Conservation (phyloP, 2,888 invertebrate genomes). For the Drosophila seclusa region DNA sequence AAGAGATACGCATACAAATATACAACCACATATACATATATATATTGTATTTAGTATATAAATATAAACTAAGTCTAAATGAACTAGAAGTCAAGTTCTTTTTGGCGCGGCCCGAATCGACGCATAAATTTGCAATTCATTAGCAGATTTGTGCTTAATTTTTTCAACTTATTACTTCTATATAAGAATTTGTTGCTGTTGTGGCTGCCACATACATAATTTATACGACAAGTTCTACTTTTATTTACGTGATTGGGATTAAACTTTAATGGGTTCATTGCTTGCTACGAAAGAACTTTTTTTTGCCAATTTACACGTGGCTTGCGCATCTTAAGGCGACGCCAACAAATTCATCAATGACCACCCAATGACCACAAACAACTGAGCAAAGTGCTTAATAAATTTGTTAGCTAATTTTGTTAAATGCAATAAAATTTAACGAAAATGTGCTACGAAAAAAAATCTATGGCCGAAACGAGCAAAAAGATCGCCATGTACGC, state of each 20-base stretch:
- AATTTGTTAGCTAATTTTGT: slow-evolving; percentile 82
- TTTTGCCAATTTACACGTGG: slow-evolving; percentile 71
- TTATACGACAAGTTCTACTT: slow-evolving; percentile 78
- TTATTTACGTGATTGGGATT: slow-evolving; percentile 77
- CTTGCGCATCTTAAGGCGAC: slow-evolving; percentile 15
- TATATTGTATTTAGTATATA: slow-evolving; percentile 24
- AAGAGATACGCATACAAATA: slow-evolving; percentile 9
- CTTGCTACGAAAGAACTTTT: slow-evolving; percentile 54
- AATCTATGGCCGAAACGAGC: slow-evolving; percentile 28
- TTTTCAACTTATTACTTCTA: slow-evolving; percentile 53
- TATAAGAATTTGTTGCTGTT: slow-evolving; percentile 31
- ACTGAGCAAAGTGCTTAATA: slow-evolving; percentile 73
- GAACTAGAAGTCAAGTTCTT: slow-evolving; percentile 81
- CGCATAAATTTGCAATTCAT: slow-evolving; percentile 79
- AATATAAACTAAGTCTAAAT: slow-evolving; percentile 55
- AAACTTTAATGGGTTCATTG: slow-evolving; percentile 79
- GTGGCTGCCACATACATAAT: slow-evolving; percentile 66
- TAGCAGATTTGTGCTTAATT: slow-evolving; percentile 68
- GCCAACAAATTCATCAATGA: slow-evolving; percentile 68
- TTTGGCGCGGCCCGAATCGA: slow-evolving; percentile 70
- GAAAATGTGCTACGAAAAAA: slow-evolving; percentile 74
- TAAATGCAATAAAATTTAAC: slow-evolving; percentile 81
- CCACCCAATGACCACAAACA: slow-evolving; percentile 33
- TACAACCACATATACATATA: slow-evolving; percentile 15
- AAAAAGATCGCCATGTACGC: slow-evolving; percentile 56